Conservation (phyloP, 92 coral and sea anemone species). For the Parazoanthus swiftii region DNA sequence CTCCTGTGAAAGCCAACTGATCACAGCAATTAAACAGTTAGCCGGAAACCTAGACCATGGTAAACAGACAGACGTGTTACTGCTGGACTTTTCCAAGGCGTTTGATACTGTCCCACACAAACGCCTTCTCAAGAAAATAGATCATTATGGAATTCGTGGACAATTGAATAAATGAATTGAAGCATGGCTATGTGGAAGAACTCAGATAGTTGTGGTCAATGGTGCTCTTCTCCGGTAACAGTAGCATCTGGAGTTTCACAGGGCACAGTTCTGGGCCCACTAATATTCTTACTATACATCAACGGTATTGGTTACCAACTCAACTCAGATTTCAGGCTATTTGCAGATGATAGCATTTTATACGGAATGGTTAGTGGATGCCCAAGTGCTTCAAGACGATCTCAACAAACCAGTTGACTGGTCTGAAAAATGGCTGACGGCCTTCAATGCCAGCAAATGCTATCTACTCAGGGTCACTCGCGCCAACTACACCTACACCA, state of each 20-base stretch:
- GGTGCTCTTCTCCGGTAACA: background rate
- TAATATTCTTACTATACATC: too few species aligned
- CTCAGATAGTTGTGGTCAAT: too few species aligned
- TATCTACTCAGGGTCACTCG: background rate
- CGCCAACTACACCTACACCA: too few species aligned
- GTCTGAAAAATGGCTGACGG: constrained; percentile 10
- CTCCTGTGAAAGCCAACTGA: background rate
- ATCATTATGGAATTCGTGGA: too few species aligned
- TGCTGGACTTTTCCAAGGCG: background rate
- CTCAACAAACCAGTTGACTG: constrained; percentile 3
- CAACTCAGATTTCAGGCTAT: too few species aligned
- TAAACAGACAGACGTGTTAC: background rate
- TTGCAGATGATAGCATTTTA: background rate
- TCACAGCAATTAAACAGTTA: background rate
- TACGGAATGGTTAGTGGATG: constrained; percentile 20
- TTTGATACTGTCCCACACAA: too few species aligned
- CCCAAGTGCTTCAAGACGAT: too few species aligned
- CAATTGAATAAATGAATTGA: too few species aligned
- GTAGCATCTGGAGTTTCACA: background rate
- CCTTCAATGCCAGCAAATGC: constrained; percentile 23
- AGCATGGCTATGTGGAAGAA: too few species aligned
- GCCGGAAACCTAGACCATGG: background rate
- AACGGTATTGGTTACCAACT: too few species aligned
- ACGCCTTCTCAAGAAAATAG: too few species aligned
- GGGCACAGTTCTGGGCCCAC: too few species aligned